These are phyloP conservation scores for Macrosteles quadrilineatus DNA, from an alignment of 1,140 invertebrate species.

Conservation along the genomic window DNA sequence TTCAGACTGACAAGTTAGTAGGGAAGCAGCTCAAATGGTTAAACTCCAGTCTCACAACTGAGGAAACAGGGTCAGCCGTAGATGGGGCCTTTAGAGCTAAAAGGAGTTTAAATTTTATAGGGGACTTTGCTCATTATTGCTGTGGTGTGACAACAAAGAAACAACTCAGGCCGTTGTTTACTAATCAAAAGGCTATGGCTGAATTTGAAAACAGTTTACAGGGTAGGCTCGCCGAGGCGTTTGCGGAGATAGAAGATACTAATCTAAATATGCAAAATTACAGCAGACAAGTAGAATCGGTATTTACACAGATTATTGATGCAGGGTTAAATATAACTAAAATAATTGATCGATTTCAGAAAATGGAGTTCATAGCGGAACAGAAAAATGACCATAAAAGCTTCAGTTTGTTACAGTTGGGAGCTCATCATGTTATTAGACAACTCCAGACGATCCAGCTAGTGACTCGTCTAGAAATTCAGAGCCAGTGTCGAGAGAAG, in stretches of 20 bases:
- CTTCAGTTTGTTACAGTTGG: constrained; percentile 1
- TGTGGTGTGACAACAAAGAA: not conserved
- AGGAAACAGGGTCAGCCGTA: not conserved
- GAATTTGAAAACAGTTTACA: not conserved
- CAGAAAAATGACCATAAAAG: not conserved
- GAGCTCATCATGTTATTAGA: not conserved
- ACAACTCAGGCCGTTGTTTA: not conserved
- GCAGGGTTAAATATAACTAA: not conserved
- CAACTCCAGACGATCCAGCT: not conserved
- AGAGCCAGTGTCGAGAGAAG: constrained; percentile 3
- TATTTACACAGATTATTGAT: not conserved
- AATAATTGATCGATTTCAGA: not conserved
- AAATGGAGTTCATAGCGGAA: not conserved
- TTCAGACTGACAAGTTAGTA: not conserved
- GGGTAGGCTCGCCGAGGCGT: not conserved
- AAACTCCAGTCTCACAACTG: not conserved
- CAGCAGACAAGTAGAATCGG: not conserved
- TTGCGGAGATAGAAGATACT: not conserved
- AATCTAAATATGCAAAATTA: not conserved
- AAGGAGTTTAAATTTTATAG: not conserved
- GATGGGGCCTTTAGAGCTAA: not conserved
- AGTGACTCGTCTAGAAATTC: not conserved
- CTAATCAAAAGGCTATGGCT: not conserved
- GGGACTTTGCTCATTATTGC: not conserved
- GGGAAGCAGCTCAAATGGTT: not conserved